phyloP scores from a whole-genome alignment of 2,113 vertebrate species.

The Gobio gobio region DNA sequence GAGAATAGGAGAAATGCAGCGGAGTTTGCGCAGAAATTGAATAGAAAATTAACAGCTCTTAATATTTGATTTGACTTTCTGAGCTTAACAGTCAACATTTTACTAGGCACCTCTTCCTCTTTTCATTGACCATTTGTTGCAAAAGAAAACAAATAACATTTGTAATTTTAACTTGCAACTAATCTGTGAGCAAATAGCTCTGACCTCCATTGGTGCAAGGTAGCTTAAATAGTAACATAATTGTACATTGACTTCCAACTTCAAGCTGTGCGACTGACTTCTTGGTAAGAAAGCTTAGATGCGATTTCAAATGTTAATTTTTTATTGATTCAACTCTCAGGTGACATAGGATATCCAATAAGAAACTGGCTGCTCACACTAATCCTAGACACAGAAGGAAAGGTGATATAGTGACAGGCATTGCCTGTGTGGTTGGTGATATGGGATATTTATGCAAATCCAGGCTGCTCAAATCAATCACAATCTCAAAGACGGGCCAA shows the following conservation, averaged over 20 bases:
- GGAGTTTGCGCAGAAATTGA: too few species aligned
- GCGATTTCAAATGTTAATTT: background rate
- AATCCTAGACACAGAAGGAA: background rate
- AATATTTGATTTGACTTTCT: too few species aligned
- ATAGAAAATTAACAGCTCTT: too few species aligned
- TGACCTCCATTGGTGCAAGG: background rate
- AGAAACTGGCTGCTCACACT: background rate
- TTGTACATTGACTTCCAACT: background rate
- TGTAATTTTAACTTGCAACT: too few species aligned
- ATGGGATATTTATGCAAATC: background rate
- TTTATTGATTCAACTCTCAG: background rate
- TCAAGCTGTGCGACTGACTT: background rate
- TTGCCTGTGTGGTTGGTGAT: slow-evolving; percentile 13
- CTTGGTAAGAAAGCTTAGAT: background rate
- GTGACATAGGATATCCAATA: background rate
- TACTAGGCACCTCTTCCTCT: too few species aligned
- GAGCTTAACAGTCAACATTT: too few species aligned
- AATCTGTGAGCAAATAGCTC: background rate
- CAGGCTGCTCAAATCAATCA: background rate
- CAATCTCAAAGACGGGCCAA: background rate
- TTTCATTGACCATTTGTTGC: too few species aligned
- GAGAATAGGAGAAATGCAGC: too few species aligned
- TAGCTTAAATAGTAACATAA: background rate
- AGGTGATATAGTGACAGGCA: background rate
- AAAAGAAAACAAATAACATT: too few species aligned